A percentile compares a stretch with the other conserved stretches of the same genome.
phyloP scores from a whole-genome alignment of 1,140 invertebrate genomes.

The Microplitis demolitor region DNA sequence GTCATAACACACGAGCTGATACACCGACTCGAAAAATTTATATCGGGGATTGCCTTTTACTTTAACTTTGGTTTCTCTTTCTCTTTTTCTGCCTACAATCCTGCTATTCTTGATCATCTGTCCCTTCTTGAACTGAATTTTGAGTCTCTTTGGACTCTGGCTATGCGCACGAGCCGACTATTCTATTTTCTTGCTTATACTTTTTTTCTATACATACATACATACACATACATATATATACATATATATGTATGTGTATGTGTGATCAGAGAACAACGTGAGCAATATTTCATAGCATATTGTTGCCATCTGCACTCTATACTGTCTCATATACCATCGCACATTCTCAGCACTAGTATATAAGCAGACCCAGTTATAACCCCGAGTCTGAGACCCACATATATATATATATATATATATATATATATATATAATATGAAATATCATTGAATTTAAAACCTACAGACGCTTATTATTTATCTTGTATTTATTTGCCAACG shows the following conservation, averaged over 20 bases:
- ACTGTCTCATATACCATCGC: conserved; percentile 20
- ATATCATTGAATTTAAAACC: conserved; percentile 11
- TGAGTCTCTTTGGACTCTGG: conserved; percentile 33
- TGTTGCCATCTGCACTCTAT: conserved; percentile 61
- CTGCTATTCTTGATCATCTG: conserved; percentile 23
- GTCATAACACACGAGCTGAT: conserved; percentile 56
- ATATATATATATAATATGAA: too few relatives aligned
- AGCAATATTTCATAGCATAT: conserved; percentile 61
- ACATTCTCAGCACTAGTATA: too few relatives aligned
- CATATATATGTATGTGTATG: neutral
- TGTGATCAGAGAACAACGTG: conserved; percentile 17
- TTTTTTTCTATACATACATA: conserved; percentile 1
- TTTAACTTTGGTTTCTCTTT: neutral
- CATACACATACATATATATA: neutral
- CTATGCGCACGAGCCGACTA: conserved; percentile 17
- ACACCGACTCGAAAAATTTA: conserved; percentile 48
- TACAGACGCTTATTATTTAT: conserved; percentile 57
- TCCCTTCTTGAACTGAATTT: conserved; percentile 40
- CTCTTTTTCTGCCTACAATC: conserved; percentile 6
- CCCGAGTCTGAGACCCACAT: conserved; percentile 43
- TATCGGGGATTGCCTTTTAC: conserved; percentile 26
- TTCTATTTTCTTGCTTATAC: neutral
- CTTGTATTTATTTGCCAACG: conserved; percentile 59
- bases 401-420: too few relatives aligned
- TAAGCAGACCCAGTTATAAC: conserved; percentile 32